phyloP scores from a whole-genome alignment of 2,888 invertebrate species.

The Eupsilia transversa region DNA sequence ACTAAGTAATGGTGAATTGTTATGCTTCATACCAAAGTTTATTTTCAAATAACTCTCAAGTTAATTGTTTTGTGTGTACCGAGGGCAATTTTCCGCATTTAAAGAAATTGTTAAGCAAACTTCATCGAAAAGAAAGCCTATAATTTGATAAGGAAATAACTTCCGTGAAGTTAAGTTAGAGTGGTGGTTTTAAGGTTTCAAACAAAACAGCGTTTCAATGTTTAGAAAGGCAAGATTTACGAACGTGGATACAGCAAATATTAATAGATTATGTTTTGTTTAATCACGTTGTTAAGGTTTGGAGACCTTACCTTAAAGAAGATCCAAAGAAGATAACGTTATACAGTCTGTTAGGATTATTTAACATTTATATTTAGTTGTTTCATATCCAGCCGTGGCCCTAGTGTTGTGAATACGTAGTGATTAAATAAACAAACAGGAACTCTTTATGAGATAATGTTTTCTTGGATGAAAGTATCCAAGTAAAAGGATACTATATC shows the following conservation, averaged over 20 bases:
- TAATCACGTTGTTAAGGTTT: slow-evolving; percentile 33
- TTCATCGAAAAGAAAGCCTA: slow-evolving; percentile 60
- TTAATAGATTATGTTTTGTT: slow-evolving; percentile 42
- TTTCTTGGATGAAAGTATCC: background rate
- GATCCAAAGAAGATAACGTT: background rate
- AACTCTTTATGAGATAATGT: background rate
- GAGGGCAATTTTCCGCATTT: slow-evolving; percentile 61
- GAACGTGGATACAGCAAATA: slow-evolving; percentile 36
- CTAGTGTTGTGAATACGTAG: background rate
- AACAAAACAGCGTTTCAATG: slow-evolving; percentile 48
- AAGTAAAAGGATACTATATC: background rate
- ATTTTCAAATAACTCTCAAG: slow-evolving; percentile 32
- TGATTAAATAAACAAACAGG: background rate
- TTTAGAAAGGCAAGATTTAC: slow-evolving; percentile 53
- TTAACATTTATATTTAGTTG: background rate
- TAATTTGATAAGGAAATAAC: slow-evolving; percentile 59
- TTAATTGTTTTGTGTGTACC: slow-evolving; percentile 42
- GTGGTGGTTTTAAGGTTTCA: slow-evolving; percentile 34
- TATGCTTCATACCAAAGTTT: slow-evolving; percentile 27
- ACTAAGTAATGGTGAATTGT: slow-evolving; percentile 10
- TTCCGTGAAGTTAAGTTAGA: slow-evolving; percentile 48
- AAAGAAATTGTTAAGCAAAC: slow-evolving; percentile 52
- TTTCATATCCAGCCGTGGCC: background rate
- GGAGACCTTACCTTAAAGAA: slow-evolving; percentile 32
- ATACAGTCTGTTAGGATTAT: background rate